Base-by-base conservation (phyloP, 2,888 invertebrate species). In the Scaptodrosophila latifasciaeformis region DNA sequence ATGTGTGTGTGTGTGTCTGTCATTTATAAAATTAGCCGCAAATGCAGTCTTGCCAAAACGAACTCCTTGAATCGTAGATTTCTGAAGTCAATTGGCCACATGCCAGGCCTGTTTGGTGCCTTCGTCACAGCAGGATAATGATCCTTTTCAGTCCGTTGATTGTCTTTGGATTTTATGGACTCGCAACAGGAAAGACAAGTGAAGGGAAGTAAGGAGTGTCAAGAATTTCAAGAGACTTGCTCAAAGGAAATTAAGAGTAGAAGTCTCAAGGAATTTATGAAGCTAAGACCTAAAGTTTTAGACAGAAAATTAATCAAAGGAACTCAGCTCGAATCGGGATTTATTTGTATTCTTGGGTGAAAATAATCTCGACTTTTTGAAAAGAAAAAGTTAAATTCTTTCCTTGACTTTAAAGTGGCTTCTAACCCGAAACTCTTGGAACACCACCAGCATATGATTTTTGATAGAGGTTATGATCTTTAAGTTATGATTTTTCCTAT, bases 91-190 rank as follows among this genome's bases (percentile, higher is more conserved):
- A 10, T 15, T 9, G 37, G 17, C 37, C 75, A 56, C 77, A 69
- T 55, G 54, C 59, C 78, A 62, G 56, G 54, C 10, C 47, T 27
- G 19, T 17, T 18, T 9, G 39, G 37, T 15, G 15, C 15, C 12
- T 12, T 3, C 34, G 60, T n/a, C 65, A 69, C 65, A 70, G 70
- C 70, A 70, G 78, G 70, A 74, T 29, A 29, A 57, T 62, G 40
- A 50, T 52, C 13, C 19, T 13, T 70, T 70, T 62, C 54, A 24
- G 58, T n/a, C n/a, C 64, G 17, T 48, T 47, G n/a, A 43, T 30
- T 54, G n/a, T n/a, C n/a, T n/a, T n/a, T n/a, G n/a, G 44, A 54
- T 49, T 40, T 35, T 12, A 19, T 47, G 43, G 42, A 21, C 57
- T 54, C 81, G 29, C 71, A 51, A 70, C 34, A 34, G 34, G 34